Percentiles rank a stretch among this genome's conserved stretches.
Evolutionary conservation across 2,888 invertebrate species (phyloP).

Genomic region (Phyllotreta striolata): DNA sequence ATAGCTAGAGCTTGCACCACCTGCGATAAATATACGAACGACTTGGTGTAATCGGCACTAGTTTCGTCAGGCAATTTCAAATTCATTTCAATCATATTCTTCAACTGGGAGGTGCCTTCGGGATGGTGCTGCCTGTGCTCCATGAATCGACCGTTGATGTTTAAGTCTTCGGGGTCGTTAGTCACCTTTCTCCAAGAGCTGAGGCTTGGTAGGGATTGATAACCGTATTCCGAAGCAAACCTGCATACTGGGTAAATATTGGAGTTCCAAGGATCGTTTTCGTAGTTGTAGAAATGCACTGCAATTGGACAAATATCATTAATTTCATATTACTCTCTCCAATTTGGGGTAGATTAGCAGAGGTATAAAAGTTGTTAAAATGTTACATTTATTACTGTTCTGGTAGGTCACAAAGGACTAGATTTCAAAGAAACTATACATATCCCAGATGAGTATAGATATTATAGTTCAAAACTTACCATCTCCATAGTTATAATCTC

Average conservation of each 20-base stretch:
- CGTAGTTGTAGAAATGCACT: constrained; percentile 92
- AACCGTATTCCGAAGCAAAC: constrained; percentile 96
- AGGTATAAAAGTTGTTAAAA: too few species aligned
- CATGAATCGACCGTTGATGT: constrained; percentile 68
- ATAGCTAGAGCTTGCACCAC: constrained; percentile 88
- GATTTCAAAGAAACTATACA: too few species aligned
- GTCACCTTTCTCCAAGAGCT: constrained; percentile 72
- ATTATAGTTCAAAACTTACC: constrained; percentile 65
- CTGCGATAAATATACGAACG: constrained; percentile 86
- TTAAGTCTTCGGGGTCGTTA: constrained; percentile 63
- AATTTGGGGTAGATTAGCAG: neutral
- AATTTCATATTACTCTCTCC: neutral
- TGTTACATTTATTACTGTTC: too few species aligned
- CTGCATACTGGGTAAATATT: constrained; percentile 80
- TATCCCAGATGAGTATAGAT: too few species aligned
- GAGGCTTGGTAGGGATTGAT: constrained; percentile 86
- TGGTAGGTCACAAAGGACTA: too few species aligned
- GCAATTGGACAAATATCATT: constrained; percentile 16
- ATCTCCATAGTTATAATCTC: constrained; percentile 84
- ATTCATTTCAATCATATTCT: constrained; percentile 69
- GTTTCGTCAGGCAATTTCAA: constrained; percentile 66
- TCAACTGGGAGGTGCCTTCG: constrained; percentile 72
- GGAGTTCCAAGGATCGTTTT: constrained; percentile 81
- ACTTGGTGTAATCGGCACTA: constrained; percentile 67
- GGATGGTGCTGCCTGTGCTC: constrained; percentile 88